A percentile compares a stretch with the other conserved stretches of the same genome.
phyloP scores from a whole-genome alignment of 2,797 vertebrate genomes.

The Furcifer pardalis region DNA sequence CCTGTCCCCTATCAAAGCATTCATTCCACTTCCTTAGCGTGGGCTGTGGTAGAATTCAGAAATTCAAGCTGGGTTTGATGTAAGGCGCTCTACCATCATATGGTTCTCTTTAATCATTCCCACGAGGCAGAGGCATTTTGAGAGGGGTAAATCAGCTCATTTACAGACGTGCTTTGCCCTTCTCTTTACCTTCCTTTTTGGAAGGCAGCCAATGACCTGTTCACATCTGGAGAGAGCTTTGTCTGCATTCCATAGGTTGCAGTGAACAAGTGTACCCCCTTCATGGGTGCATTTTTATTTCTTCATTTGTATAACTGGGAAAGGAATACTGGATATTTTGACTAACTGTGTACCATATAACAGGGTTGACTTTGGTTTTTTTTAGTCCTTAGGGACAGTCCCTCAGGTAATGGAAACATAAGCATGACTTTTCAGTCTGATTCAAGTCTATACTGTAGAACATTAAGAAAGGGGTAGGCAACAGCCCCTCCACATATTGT shows the following conservation, averaged over 20 bases:
- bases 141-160: constrained; percentile 46
- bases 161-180: constrained; percentile 58
- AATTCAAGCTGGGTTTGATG: neutral
- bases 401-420: neutral
- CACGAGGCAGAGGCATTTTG: constrained; percentile 21
- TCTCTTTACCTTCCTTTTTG: constrained; percentile 66
- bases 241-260: constrained; percentile 64
- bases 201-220: constrained; percentile 57
- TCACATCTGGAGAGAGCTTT: constrained; percentile 78
- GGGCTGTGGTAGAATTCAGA: constrained; percentile 19
- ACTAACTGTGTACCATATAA: neutral
- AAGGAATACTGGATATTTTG: neutral
- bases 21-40: constrained; percentile 21
- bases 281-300: neutral
- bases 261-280: constrained; percentile 48
- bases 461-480: neutral
- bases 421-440: neutral
- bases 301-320: neutral
- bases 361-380: neutral
- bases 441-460: neutral
- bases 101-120: constrained; percentile 66
- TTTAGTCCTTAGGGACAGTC: neutral
- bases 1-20: constrained; percentile 20
- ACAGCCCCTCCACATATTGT: neutral
- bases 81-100: constrained; percentile 55